A percentile compares a stretch with the other conserved stretches of the same genome.
These are phyloP conservation scores for Caenorhabditis sinica DNA, from an alignment of 2,888 invertebrate species.

Conservation along the genomic window DNA sequence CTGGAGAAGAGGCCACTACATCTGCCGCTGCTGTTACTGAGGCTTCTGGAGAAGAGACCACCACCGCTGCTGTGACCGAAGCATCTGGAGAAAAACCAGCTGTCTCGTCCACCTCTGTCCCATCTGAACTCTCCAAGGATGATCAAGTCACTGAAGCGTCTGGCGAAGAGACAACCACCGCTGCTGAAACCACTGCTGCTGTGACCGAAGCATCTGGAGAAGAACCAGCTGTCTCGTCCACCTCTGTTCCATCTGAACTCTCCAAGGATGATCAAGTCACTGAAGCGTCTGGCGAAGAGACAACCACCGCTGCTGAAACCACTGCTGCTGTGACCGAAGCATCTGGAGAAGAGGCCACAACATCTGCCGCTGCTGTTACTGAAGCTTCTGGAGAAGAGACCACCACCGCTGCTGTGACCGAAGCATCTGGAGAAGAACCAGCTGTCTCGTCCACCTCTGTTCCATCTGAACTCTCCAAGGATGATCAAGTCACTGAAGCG, in stretches of 20 bases:
- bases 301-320: slow-evolving; percentile 32
- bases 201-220: slow-evolving; percentile 26
- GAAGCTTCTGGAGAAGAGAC: slow-evolving; percentile 54
- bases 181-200: neutral
- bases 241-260: slow-evolving; percentile 4
- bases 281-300: slow-evolving; percentile 48
- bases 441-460: slow-evolving; percentile 45
- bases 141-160: slow-evolving; percentile 38
- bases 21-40: slow-evolving; percentile 45
- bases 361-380: slow-evolving; percentile 10
- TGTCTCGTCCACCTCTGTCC: slow-evolving; percentile 28
- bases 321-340: slow-evolving; percentile 26
- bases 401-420: slow-evolving; percentile 16
- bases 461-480: slow-evolving; percentile 51
- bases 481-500: slow-evolving; percentile 55
- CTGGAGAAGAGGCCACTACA: slow-evolving; percentile 17
- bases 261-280: slow-evolving; percentile 26
- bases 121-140: too few relatives aligned
- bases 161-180: slow-evolving; percentile 24
- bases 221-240: slow-evolving; percentile 12
- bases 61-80: slow-evolving; percentile 37
- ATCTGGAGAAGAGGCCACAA: slow-evolving; percentile 46
- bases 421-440: slow-evolving; percentile 47
- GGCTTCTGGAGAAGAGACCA: slow-evolving; percentile 55
- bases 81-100: slow-evolving; percentile 44